Evolutionary conservation across 2,797 vertebrate genomes (phyloP), one percentile per base, ranked within the genome.

Genomic region (Hippopotamyrus pictus): DNA sequence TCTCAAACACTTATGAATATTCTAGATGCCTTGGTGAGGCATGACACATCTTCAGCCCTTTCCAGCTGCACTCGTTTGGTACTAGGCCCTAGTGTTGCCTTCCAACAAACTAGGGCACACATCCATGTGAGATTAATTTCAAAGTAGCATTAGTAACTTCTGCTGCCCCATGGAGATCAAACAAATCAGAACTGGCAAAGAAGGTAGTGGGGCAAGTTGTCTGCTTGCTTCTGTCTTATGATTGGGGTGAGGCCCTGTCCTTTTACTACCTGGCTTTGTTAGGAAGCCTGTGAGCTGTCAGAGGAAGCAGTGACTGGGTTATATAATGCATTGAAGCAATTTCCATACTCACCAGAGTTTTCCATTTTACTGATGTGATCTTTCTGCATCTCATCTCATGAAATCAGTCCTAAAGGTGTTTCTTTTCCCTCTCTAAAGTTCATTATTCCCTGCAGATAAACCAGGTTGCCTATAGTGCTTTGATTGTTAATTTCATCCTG

Each of bases 261-360:
- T 86, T 88, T 88, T 73, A 65, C 51, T 25, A 25, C 69, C 53
- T 37, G 44, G 53, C 86, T 90, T 90, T 48, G 89, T 88, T 88
- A 17, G 33, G 62, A 65, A 83, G 17, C 29, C 69, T 54, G 22
- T 33, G 37, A 51, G 7, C 89, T 88, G 65, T 65, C 89, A 89
- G 65, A 73, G 65, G 48, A 69, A 79, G 86, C 65, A 65, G 69
- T 51, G 88, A 89, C 44, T 83, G 57, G 22, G 59, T 87, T 89
- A 89, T 86, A 87, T 89, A 89, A 89, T 54, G 25, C 3, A 62
- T 84, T 88, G 33, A 51, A 88, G 88, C 46, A 17, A n/a, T 29
- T 37, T 19, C 51, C 17, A 14, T 8, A 12, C 50, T 37, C 12
- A 1, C 25, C 84, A 17, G 79, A n/a, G 48, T 84, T 12, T 22